Base-by-base conservation (phyloP, 2,797 vertebrate species). In the Numenius phaeopus region DNA sequence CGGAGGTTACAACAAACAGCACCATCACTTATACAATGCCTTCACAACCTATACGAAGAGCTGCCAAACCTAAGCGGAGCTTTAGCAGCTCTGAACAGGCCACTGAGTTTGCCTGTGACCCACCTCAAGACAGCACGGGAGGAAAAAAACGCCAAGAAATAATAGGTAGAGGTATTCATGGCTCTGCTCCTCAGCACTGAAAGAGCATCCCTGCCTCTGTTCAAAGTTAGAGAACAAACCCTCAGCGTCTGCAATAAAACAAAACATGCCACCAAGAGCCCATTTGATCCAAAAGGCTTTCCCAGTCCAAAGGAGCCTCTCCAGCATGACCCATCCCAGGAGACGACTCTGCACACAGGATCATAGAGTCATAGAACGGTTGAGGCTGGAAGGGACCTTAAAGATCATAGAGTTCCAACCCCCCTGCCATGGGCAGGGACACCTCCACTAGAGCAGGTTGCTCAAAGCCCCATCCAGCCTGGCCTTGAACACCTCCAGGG, bases 251-350 rank as follows among this genome's bases (percentile, higher is more conserved):
- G 21, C 9, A 82, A 82, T 11, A 19, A 86, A 59, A 59, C 52
- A 16, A 19, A 27, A 3, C 57, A 54, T 0, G 2, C 44, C 47
- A 71, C 13, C 13, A 64, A 34, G 40, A 86, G 14, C 6, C 26
- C 7, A 5, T 20, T 20, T 73, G 19, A 11, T 69, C 52, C 18
- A 6, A 54, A 76, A 85, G 27, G 34, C 52, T 62, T 72, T 44
- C 34, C 64, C 37, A 37, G 19, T 22, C 30, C 22, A 0, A 47
- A 79, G 39, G 19, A 75, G 44, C 29, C 29, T 52, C 71, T 64
- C 47, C 0, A 4, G 18, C 8, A 37, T 0, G 2, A 76, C 14
- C 0, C 3, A 1, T n/a, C 39, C 24, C 34, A 66, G 54, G 21
- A 42, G 46, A 66, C 1, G 5, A 40, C 46, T 52, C 50, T 24